These are phyloP conservation scores for Spatulosminthurus flaviceps DNA, from an alignment of 2,888 invertebrate genomes.

Conservation along the genomic window DNA sequence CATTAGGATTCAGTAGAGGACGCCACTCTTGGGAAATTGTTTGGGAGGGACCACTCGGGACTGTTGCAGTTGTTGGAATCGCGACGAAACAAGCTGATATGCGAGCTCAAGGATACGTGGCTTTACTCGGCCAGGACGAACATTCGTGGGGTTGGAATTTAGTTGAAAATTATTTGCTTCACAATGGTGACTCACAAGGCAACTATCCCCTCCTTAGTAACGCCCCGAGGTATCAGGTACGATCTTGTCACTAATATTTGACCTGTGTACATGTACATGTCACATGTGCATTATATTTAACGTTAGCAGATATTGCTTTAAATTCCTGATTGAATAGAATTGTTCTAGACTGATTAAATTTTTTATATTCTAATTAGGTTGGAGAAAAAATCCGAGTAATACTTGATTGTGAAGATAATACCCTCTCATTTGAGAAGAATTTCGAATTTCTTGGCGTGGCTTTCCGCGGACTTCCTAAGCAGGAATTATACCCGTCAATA, in stretches of 20 bases:
- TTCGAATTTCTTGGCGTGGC: constrained; percentile 34
- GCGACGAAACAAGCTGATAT: constrained; percentile 22
- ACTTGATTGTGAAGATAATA: constrained; percentile 39
- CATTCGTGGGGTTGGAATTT: constrained; percentile 41
- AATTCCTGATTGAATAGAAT: no score
- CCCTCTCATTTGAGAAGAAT: constrained; percentile 39
- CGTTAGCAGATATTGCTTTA: no score
- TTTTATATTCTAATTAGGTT: no score
- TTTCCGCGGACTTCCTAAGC: constrained; percentile 32
- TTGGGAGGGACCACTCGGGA: constrained; percentile 22
- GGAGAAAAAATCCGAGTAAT: constrained; percentile 29
- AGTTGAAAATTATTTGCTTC: constrained; percentile 21
- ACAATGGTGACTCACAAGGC: constrained; percentile 32
- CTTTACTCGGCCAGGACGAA: constrained; percentile 6
- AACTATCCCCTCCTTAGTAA: constrained; percentile 31
- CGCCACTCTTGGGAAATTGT: constrained; percentile 32
- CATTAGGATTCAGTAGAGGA: constrained; percentile 29
- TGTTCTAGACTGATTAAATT: no score
- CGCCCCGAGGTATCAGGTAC: constrained; percentile 22
- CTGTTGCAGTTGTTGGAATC: constrained; percentile 25
- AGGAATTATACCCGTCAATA: constrained; percentile 35
- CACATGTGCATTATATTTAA: no score
- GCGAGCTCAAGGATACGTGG: constrained; percentile 20
- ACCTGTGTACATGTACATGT: no score
- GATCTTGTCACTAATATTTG: no score